phyloP scores from a whole-genome alignment of 2,888 invertebrate species.

The Rapana venosa region DNA sequence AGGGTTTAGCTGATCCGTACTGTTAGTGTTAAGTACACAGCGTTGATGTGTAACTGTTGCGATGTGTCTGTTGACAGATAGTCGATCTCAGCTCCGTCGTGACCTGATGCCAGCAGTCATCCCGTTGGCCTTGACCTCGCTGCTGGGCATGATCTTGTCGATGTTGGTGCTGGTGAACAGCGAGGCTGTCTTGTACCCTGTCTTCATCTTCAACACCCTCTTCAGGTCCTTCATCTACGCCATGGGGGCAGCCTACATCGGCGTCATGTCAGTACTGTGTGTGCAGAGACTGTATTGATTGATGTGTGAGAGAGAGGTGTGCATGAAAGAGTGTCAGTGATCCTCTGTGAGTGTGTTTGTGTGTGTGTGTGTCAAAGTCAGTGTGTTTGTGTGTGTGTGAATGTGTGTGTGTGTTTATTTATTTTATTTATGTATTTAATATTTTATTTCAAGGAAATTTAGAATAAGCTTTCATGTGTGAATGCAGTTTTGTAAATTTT shows the following conservation, averaged over 20 bases:
- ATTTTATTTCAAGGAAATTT: too few relatives aligned
- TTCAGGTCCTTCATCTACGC: conserved; percentile 65
- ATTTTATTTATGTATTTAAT: too few relatives aligned
- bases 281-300: too few relatives aligned
- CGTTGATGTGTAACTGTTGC: background rate
- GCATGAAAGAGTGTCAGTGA: too few relatives aligned
- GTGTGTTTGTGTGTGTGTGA: background rate
- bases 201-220: conserved; percentile 61
- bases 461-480: too few relatives aligned
- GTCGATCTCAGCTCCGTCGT: conserved; percentile 51
- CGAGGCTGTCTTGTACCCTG: conserved; percentile 33
- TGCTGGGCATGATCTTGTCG: conserved; percentile 53
- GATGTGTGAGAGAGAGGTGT: background rate
- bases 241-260: conserved; percentile 60
- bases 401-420: background rate
- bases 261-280: conserved; percentile 57
- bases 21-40: too few relatives aligned
- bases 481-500: too few relatives aligned
- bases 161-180: conserved; percentile 41
- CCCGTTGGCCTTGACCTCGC: conserved; percentile 57
- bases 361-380: background rate
- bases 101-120: conserved; percentile 62
- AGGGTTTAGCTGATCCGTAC: too few relatives aligned
- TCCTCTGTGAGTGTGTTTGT: background rate
- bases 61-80: conserved; percentile 48